phyloP scores from a whole-genome alignment of 2,888 invertebrate species.

The Drosophila cracens region DNA sequence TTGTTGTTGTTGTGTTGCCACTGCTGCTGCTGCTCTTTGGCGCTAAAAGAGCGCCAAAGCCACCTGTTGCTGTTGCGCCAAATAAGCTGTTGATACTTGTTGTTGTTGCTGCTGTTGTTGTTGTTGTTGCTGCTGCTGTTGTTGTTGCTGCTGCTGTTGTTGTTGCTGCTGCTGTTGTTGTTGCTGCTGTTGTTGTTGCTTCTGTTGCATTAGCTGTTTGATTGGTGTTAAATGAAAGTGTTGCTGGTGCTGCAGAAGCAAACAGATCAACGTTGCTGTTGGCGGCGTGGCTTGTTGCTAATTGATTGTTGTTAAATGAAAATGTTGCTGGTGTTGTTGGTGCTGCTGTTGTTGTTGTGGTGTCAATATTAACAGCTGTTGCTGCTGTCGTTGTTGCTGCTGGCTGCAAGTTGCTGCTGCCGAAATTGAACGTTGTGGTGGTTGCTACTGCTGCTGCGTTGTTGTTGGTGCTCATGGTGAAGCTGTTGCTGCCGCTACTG shows the following conservation, averaged over 20 bases:
- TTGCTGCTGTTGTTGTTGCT: neutral
- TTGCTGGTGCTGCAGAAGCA: conserved; percentile 3
- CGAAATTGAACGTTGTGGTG: conserved; percentile 34
- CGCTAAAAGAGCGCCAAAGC: conserved; percentile 11
- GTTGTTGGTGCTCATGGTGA: conserved; percentile 14
- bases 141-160: conserved; percentile 2
- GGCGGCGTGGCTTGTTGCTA: conserved; percentile 1
- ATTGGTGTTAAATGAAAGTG: conserved; percentile 17
- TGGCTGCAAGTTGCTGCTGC: conserved; percentile 18
- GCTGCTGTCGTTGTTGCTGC: conserved; percentile 5
- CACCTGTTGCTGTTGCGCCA: conserved; percentile 14
- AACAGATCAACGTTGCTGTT: neutral
- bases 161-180: neutral
- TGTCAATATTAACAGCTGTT: conserved; percentile 13
- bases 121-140: neutral
- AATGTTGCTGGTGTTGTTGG: neutral
- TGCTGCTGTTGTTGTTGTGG: conserved; percentile 7
- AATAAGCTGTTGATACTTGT: conserved; percentile 21
- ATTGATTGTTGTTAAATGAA: conserved; percentile 3
- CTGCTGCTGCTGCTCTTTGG: neutral
- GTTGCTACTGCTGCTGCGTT: conserved; percentile 3
- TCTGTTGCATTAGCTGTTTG: conserved; percentile 1
- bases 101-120: neutral
- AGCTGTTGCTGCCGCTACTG: conserved; percentile 8
- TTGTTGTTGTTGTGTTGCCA: conserved; percentile 2